Evolutionary conservation across 2,113 vertebrate species (phyloP).

Genomic region (Heterotis niloticus): DNA sequence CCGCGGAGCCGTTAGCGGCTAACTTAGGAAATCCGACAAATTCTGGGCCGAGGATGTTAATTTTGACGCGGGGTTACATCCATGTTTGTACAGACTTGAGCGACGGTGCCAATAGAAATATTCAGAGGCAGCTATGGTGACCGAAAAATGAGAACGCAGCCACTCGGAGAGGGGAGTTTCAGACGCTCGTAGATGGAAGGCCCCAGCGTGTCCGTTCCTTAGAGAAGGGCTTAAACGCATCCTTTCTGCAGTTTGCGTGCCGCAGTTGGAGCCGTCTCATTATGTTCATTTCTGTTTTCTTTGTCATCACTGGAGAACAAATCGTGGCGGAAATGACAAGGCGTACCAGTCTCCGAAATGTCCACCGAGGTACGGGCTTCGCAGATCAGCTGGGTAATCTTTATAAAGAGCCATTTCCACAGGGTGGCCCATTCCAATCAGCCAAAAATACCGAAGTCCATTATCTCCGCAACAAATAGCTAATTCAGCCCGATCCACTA

Average conservation of each 20-base stretch:
- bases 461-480: conserved; percentile 57
- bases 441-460: conserved; percentile 54
- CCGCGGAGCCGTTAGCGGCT: background rate
- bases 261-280: conserved; percentile 21
- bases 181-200: background rate
- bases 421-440: conserved; percentile 42
- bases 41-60: background rate
- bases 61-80: too few species aligned
- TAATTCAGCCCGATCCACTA: conserved; percentile 59
- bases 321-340: conserved; percentile 30
- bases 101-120: too few species aligned
- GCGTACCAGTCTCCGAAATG: conserved; percentile 30
- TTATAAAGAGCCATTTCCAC: conserved; percentile 35
- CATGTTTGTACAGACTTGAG: too few species aligned
- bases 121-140: background rate
- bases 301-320: conserved; percentile 27
- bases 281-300: conserved; percentile 17
- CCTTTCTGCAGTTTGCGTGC: background rate
- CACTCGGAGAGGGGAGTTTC: background rate
- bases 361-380: conserved; percentile 11
- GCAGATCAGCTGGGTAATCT: conserved; percentile 39
- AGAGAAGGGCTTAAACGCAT: background rate
- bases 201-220: background rate
- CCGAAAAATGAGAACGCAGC: background rate
- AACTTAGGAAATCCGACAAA: background rate